A percentile compares a stretch with the other conserved stretches of the same genome.
phyloP scores from a whole-genome alignment of 2,113 vertebrate genomes.

The Herpetotheres cachinnans region DNA sequence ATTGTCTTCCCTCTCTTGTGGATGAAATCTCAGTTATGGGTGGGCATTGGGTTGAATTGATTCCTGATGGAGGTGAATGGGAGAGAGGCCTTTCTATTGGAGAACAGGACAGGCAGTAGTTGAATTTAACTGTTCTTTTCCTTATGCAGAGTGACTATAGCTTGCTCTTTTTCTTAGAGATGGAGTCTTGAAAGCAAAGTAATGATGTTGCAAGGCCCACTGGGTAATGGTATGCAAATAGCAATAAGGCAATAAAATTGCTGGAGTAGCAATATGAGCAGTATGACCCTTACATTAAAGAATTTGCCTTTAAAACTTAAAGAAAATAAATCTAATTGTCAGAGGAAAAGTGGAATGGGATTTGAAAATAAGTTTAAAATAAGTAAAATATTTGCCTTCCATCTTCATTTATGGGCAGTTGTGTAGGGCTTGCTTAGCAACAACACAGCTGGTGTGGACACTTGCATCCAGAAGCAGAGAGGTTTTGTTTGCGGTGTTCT shows the following conservation, averaged over 20 bases:
- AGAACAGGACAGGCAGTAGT: background rate
- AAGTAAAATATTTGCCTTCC: no score
- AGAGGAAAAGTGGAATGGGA: background rate
- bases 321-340: background rate
- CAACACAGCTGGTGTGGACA: background rate
- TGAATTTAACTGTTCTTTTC: background rate
- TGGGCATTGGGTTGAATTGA: background rate
- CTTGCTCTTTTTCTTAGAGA: background rate
- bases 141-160: background rate
- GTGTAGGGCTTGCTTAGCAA: background rate
- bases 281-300: background rate
- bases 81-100: background rate
- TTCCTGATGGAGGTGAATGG: background rate
- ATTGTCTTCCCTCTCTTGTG: background rate
- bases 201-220: background rate
- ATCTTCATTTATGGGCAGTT: background rate
- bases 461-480: background rate
- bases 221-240: background rate
- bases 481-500: background rate
- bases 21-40: background rate
- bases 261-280: background rate
- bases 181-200: background rate
- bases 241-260: background rate
- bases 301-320: slow-evolving; percentile 2
- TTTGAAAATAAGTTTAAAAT: background rate